Evolutionary conservation across 1,140 invertebrate species (phyloP).

Genomic region (Stegodyphus dumicola): DNA sequence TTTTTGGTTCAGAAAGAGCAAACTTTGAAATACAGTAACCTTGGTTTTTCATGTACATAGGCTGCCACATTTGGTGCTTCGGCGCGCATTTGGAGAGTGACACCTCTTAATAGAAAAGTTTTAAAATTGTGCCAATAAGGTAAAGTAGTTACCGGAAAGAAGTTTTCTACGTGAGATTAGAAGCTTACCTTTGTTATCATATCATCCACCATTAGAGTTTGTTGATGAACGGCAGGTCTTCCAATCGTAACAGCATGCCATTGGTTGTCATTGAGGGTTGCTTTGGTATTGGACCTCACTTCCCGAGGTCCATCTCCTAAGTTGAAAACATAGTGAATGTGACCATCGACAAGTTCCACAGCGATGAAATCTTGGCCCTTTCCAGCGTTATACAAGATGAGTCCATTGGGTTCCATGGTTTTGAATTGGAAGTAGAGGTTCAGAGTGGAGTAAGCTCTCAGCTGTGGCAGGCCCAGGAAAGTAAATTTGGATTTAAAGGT

Average conservation of each 20-base stretch:
- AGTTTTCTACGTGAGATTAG: not conserved
- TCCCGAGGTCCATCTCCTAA: slow-evolving; percentile 90
- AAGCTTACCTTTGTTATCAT: slow-evolving; percentile 82
- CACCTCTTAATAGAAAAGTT: too few species aligned
- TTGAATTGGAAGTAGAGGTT: slow-evolving; percentile 94
- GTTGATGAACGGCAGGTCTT: slow-evolving; percentile 85
- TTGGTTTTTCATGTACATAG: too few species aligned
- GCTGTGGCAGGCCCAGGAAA: slow-evolving; percentile 85
- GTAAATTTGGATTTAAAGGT: slow-evolving; percentile 93
- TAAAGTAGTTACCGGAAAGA: too few species aligned
- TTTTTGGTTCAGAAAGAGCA: too few species aligned
- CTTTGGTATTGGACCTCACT: slow-evolving; percentile 81
- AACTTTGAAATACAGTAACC: too few species aligned
- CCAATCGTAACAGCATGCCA: slow-evolving; percentile 95
- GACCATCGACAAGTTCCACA: slow-evolving; percentile 87
- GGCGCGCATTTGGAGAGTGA: too few species aligned
- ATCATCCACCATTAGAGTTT: slow-evolving; percentile 91
- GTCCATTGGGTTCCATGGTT: slow-evolving; percentile 88
- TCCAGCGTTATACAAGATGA: slow-evolving; percentile 93
- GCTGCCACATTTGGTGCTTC: too few species aligned
- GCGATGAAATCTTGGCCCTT: slow-evolving; percentile 89
- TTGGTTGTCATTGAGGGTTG: slow-evolving; percentile 89
- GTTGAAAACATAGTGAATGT: slow-evolving; percentile 91
- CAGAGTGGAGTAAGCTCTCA: slow-evolving; percentile 89
- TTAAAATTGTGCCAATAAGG: too few species aligned